These are phyloP conservation scores for Nyctalus aviator DNA, from an alignment of 2,797 vertebrate species.

Conservation along the genomic window DNA sequence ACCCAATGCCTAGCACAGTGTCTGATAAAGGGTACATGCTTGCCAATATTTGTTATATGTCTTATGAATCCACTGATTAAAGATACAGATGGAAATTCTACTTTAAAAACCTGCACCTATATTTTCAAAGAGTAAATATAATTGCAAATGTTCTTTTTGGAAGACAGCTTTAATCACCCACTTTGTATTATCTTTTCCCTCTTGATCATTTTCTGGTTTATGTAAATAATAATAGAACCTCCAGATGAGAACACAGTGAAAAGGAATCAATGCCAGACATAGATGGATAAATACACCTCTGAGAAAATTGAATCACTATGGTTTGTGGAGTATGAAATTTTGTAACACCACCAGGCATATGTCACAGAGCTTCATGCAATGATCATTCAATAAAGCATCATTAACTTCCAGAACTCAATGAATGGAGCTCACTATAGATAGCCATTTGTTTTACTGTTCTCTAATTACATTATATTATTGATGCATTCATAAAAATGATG, in stretches of 20 bases:
- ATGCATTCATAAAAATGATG: conserved; percentile 52
- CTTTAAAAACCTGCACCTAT: neutral
- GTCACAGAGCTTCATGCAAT: neutral
- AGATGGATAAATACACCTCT: conserved; percentile 61
- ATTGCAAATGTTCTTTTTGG: neutral
- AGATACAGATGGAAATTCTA: neutral
- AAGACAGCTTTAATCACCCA: neutral
- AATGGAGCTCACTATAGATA: conserved; percentile 26
- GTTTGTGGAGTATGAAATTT: conserved; percentile 81
- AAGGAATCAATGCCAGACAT: conserved; percentile 58
- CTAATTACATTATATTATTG: conserved; percentile 50
- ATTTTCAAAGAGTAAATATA: neutral
- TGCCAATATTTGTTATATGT: neutral
- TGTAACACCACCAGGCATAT: conserved; percentile 61
- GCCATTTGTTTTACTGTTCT: conserved; percentile 66
- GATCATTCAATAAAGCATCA: conserved; percentile 51
- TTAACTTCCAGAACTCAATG: conserved; percentile 67
- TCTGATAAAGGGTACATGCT: neutral
- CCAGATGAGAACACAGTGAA: conserved; percentile 43
- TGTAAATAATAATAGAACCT: conserved; percentile 16
- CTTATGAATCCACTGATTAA: neutral
- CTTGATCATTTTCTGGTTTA: conserved; percentile 34
- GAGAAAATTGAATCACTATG: conserved; percentile 70
- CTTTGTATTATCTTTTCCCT: neutral
- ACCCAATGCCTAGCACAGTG: neutral